Percentiles rank a stretch among this genome's conserved stretches.
Conservation (phyloP, 1,140 invertebrate genomes). For the Delia radicum region DNA sequence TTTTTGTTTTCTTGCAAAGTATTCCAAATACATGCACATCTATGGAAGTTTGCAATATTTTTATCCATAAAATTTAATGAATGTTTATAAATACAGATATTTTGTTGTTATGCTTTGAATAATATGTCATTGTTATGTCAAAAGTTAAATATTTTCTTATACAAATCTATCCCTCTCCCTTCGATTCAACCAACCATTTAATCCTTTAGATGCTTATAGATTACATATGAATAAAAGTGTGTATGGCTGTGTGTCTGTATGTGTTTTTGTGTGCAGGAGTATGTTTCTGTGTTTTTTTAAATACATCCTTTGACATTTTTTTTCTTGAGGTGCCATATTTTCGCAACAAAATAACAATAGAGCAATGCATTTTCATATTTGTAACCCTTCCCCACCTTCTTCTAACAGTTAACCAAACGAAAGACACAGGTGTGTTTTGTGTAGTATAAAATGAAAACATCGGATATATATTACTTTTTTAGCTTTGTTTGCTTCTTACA, state of each 20-base stretch:
- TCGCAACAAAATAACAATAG: slow-evolving; percentile 11
- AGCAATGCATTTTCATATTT: not conserved
- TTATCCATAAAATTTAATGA: no score
- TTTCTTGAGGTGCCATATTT: not conserved
- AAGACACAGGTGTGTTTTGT: not conserved
- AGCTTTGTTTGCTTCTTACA: not conserved
- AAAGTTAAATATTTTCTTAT: slow-evolving; percentile 11
- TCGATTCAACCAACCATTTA: not conserved
- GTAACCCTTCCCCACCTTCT: not conserved
- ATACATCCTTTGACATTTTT: slow-evolving; percentile 17
- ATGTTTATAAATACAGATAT: no score
- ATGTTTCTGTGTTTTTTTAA: not conserved
- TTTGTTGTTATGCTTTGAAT: no score
- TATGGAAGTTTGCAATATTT: no score
- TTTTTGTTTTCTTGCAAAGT: no score
- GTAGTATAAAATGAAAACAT: not conserved
- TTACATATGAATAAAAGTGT: not conserved
- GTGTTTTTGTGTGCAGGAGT: not conserved
- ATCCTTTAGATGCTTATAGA: not conserved
- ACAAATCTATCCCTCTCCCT: not conserved
- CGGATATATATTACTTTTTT: not conserved
- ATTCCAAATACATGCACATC: no score
- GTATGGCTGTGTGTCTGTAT: not conserved
- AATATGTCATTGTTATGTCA: slow-evolving; percentile 11
- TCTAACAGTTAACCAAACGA: not conserved